Evolutionary conservation across 2,888 invertebrate species (phyloP).

Genomic region (Scrobipalpa atriplicella): DNA sequence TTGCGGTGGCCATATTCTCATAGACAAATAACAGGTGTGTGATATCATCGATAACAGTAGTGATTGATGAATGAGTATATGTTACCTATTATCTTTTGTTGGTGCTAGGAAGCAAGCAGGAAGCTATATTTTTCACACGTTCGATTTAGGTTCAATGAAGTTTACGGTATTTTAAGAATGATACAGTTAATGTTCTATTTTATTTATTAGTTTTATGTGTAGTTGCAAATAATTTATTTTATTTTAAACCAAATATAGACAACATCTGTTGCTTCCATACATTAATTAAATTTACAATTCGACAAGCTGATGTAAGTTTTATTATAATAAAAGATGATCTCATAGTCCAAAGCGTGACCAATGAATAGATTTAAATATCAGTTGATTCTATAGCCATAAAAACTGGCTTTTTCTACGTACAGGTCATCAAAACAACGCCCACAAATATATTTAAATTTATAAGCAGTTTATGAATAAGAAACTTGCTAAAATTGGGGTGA

Average conservation of each 20-base stretch:
- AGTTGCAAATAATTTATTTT: no score
- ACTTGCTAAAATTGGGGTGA: background rate
- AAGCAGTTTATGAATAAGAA: constrained; percentile 1
- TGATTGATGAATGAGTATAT: background rate
- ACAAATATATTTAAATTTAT: background rate
- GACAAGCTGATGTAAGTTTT: background rate
- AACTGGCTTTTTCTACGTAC: background rate
- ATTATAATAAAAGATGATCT: constrained; percentile 1
- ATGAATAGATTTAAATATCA: constrained; percentile 13
- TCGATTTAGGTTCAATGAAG: background rate
- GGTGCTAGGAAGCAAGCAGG: background rate
- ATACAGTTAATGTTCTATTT: no score
- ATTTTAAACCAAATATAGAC: no score
- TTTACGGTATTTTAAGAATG: no score
- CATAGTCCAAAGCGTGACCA: constrained; percentile 9
- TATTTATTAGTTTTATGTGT: no score
- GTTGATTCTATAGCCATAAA: background rate
- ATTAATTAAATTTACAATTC: no score
- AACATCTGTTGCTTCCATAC: no score
- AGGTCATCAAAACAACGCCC: background rate
- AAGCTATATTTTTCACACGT: background rate
- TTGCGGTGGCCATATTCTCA: background rate
- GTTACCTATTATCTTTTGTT: background rate
- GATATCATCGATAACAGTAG: constrained; percentile 5
- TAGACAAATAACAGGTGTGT: constrained; percentile 1